Conservation (phyloP, 1,140 invertebrate genomes). For the Wasmannia auropunctata region DNA sequence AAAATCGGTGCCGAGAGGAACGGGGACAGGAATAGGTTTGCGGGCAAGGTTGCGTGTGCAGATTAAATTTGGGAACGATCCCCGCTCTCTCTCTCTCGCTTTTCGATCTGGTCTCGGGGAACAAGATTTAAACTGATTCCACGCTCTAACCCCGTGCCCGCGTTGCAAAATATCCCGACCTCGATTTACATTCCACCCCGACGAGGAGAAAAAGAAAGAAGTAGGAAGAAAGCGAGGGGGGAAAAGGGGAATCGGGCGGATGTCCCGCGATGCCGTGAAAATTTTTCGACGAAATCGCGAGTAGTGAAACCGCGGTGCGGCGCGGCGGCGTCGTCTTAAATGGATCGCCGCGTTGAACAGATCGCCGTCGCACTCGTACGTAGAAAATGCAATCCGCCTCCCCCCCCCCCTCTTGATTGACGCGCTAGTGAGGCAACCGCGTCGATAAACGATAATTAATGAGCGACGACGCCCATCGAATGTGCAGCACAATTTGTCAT, state of each 20-base stretch:
- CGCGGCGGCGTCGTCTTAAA: constrained; percentile 1
- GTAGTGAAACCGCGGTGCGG: no score
- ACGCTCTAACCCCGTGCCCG: constrained; percentile 53
- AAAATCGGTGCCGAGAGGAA: constrained; percentile 12
- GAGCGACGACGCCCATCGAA: background rate
- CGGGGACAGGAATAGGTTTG: constrained; percentile 30
- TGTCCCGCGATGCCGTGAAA: constrained; percentile 18
- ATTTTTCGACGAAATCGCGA: constrained; percentile 15
- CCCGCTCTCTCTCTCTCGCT: constrained; percentile 35
- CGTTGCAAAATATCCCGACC: constrained; percentile 59
- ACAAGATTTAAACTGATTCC: constrained; percentile 61
- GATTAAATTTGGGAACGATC: constrained; percentile 54
- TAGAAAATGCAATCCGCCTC: background rate
- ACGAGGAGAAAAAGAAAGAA: constrained; percentile 37
- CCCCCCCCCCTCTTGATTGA: background rate
- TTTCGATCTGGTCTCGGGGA: constrained; percentile 49
- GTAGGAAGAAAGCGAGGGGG: constrained; percentile 26
- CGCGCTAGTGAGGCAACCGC: no score
- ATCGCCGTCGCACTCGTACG: background rate
- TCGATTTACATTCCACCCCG: constrained; percentile 50
- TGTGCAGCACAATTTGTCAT: background rate
- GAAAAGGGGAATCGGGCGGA: background rate
- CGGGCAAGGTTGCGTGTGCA: constrained; percentile 33
- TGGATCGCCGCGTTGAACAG: background rate
- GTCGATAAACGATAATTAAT: constrained; percentile 5